Evolutionary conservation across 2,888 invertebrate genomes (phyloP).

Genomic region (Dolomedes plantarius): DNA sequence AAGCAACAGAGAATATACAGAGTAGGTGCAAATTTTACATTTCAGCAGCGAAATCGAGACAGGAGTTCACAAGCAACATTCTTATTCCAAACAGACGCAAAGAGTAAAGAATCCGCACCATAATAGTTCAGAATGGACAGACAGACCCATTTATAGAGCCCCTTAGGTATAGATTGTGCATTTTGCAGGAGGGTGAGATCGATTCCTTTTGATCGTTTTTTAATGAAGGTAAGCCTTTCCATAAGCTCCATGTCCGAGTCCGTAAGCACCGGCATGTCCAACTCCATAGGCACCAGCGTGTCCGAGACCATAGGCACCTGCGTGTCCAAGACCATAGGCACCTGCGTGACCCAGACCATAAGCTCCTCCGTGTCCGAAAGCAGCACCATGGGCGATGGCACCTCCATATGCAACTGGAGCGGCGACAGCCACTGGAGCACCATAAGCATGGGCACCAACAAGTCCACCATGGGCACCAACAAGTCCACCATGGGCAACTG

Average conservation of each 20-base stretch:
- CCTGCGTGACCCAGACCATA: not conserved
- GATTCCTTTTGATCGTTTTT: not conserved
- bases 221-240: too few species aligned
- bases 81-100: not conserved
- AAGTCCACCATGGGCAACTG: too few species aligned
- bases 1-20: not conserved
- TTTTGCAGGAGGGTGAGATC: not conserved
- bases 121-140: too few species aligned
- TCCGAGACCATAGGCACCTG: not conserved
- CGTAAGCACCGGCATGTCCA: not conserved
- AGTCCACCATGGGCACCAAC: too few species aligned
- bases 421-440: not conserved
- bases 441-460: not conserved
- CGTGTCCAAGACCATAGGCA: not conserved
- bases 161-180: too few species aligned
- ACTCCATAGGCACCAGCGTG: not conserved
- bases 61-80: not conserved
- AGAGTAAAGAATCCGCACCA: too few species aligned
- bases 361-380: not conserved
- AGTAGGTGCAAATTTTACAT: not conserved
- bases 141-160: too few species aligned
- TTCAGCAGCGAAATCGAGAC: not conserved
- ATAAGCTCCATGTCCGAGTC: too few species aligned
- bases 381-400: not conserved
- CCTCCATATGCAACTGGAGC: not conserved